These are phyloP conservation scores for Pheosia tremula DNA, from an alignment of 2,888 invertebrate species.

Conservation along the genomic window DNA sequence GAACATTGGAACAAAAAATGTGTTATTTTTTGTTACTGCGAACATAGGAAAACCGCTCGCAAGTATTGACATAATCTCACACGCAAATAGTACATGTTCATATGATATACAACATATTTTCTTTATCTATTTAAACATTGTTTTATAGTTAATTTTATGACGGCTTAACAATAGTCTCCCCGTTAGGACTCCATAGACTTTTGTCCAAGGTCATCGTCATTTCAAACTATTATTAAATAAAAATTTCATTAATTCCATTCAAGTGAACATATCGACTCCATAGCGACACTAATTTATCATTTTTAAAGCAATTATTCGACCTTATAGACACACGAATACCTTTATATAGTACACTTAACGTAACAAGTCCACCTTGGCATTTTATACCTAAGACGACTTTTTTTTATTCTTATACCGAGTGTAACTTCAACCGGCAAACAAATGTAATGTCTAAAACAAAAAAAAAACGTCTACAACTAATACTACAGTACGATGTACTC, in stretches of 20 bases:
- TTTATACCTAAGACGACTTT: slow-evolving; percentile 20
- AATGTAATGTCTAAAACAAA: neutral
- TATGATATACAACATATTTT: too few species aligned
- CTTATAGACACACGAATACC: slow-evolving; percentile 15
- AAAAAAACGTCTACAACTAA: too few species aligned
- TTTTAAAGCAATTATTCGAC: slow-evolving; percentile 2
- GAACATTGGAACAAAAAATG: slow-evolving; percentile 9
- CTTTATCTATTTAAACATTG: too few species aligned
- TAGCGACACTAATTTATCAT: neutral
- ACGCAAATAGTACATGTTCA: neutral
- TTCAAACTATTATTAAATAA: neutral
- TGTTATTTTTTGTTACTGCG: slow-evolving; percentile 12
- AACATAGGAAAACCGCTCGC: slow-evolving; percentile 25
- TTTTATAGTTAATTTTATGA: too few species aligned
- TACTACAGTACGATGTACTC: too few species aligned
- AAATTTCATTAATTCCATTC: neutral
- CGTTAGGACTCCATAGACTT: too few species aligned
- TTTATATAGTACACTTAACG: slow-evolving; percentile 32
- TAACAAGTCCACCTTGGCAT: slow-evolving; percentile 43
- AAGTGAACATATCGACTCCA: neutral
- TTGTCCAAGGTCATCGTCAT: too few species aligned
- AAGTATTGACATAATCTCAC: slow-evolving; percentile 11
- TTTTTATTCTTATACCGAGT: slow-evolving; percentile 11
- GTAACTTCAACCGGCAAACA: slow-evolving; percentile 10
- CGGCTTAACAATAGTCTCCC: too few species aligned